These are phyloP conservation scores for Sesia bembeciformis DNA, from an alignment of 2,888 invertebrate species.

Conservation along the genomic window DNA sequence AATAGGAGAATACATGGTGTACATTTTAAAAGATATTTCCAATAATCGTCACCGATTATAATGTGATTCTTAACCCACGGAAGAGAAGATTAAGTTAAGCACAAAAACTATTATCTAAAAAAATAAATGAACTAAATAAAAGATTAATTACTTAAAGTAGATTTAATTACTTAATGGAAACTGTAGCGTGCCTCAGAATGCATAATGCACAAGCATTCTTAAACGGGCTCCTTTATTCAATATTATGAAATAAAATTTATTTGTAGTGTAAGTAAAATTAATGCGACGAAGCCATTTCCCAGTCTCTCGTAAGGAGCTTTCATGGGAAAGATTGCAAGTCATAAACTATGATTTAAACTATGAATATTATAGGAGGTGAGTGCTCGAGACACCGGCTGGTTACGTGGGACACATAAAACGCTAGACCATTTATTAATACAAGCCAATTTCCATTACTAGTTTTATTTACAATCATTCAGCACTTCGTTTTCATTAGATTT, in stretches of 20 bases:
- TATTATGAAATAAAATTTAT: conserved; percentile 44
- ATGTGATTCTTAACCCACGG: no score
- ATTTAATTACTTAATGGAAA: no score
- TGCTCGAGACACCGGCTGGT: conserved; percentile 28
- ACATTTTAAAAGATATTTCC: no score
- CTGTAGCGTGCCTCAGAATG: no score
- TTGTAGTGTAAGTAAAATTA: conserved; percentile 55
- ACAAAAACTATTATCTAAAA: no score
- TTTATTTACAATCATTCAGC: background rate
- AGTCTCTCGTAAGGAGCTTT: conserved; percentile 46
- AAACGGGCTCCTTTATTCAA: conserved; percentile 25
- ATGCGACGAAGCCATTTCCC: conserved; percentile 27
- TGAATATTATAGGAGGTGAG: conserved; percentile 55
- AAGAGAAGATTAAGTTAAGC: no score
- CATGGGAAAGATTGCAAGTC: conserved; percentile 48
- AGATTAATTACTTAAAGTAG: no score
- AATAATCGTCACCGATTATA: no score
- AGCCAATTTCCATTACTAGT: background rate
- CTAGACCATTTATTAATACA: background rate
- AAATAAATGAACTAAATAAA: no score
- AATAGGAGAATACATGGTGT: no score
- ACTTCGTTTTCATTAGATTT: background rate
- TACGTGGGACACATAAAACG: conserved; percentile 1
- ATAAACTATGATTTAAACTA: conserved; percentile 66
- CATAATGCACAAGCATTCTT: background rate